Base-by-base conservation (phyloP, 2,113 vertebrate species). In the Nothocercus julius region DNA sequence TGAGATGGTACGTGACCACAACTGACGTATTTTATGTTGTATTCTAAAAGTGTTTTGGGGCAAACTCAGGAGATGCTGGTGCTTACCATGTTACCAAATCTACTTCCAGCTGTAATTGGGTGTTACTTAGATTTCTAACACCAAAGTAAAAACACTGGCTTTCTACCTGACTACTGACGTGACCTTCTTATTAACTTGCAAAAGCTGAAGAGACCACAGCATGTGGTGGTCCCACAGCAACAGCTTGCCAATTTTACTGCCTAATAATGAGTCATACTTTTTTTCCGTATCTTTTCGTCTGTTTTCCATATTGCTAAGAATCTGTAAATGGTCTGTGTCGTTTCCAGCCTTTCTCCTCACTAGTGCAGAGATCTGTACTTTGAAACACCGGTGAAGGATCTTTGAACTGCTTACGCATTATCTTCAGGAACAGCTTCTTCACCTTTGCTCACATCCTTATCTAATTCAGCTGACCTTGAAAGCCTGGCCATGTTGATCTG, bases 381-480 rank as follows among this genome's bases (percentile, higher is more conserved):
- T 83, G 61, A 93, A 93, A 93, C 82, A 85, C 90, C n/a, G 68
- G 30, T 58, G 63, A 85, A 96, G 69, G 22, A 80, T 94, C 89
- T 95, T 87, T 47, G 11, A 82, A 58, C 30, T 86, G 27, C 20
- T 92, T 93, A 91, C 27, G 85, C 56, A 75, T 97, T 96, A 95
- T 93, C 90, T 96, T 59, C 88, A 70, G 94, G 90, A 96, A 74
- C 78, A 93, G 56, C 34, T 94, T 88, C 70, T 54, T 82, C 83
- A 95, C 61, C 54, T 90, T 90, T 94, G 62, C 82, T 96, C 56
- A 69, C 53, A 90, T 79, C 38, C 79, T 95, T 96, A 94, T 88
- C 81, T 96, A 95, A 96, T 96, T 94, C 81, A 92, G 86, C 63
- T 95, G 95, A 97, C 96, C 94, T 97, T 97, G 95, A 92, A 38